Conservation (phyloP, 2,888 invertebrate genomes). For the Hypena proboscidalis region DNA sequence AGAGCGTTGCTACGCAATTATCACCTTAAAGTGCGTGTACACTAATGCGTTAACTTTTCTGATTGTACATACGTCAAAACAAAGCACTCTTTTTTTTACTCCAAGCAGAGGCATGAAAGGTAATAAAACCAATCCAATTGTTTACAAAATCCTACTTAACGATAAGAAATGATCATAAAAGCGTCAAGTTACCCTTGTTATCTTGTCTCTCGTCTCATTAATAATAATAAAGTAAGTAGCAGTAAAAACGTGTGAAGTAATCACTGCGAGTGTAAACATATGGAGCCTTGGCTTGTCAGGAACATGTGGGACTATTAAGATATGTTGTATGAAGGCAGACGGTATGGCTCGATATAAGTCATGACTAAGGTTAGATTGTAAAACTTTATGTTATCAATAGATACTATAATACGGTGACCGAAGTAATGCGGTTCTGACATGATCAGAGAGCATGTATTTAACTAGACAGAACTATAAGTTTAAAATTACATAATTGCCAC, state of each 20-base stretch:
- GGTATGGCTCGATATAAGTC: neutral
- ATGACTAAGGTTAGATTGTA: neutral
- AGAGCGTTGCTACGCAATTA: too few species aligned
- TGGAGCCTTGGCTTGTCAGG: conserved; percentile 7
- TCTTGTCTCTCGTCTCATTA: conserved; percentile 46
- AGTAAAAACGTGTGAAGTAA: conserved; percentile 52
- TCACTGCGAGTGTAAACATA: conserved; percentile 44
- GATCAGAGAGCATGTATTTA: too few species aligned
- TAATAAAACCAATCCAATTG: conserved; percentile 11
- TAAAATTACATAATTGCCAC: too few species aligned
- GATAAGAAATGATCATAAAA: conserved; percentile 28
- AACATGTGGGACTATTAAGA: conserved; percentile 8
- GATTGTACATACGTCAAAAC: too few species aligned
- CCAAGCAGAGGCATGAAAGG: neutral
- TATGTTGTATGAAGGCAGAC: neutral
- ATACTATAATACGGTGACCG: too few species aligned
- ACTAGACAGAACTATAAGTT: too few species aligned
- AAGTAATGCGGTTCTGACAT: too few species aligned
- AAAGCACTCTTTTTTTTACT: too few species aligned
- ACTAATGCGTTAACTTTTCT: too few species aligned
- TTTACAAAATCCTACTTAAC: conserved; percentile 23
- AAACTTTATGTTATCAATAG: too few species aligned
- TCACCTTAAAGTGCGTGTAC: too few species aligned
- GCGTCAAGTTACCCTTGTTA: conserved; percentile 29
- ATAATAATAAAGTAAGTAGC: conserved; percentile 43